phyloP scores from a whole-genome alignment of 2,888 invertebrate genomes.

The Habroteleia sp. region DNA sequence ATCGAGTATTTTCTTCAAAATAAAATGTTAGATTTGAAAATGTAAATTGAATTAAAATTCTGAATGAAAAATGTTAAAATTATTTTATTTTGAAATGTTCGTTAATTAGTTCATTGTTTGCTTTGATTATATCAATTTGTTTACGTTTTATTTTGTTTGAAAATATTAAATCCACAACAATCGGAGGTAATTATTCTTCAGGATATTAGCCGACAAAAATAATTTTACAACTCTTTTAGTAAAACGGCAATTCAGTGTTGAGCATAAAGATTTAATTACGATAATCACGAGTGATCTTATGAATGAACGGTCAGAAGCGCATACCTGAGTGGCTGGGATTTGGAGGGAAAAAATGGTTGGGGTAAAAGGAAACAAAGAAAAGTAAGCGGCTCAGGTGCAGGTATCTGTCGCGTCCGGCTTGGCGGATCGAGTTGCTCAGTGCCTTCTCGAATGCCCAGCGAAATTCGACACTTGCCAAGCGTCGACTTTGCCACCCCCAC shows the following conservation, averaged over 20 bases:
- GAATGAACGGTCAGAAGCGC: slow-evolving; percentile 28
- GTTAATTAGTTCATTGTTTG: too few relatives aligned
- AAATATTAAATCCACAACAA: too few relatives aligned
- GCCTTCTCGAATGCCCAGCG: slow-evolving; percentile 78
- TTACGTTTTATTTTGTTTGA: too few relatives aligned
- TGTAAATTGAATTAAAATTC: too few relatives aligned
- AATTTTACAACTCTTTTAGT: not conserved
- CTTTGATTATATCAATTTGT: too few relatives aligned
- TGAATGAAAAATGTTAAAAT: too few relatives aligned
- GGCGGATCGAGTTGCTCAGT: slow-evolving; percentile 78
- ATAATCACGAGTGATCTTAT: slow-evolving; percentile 18
- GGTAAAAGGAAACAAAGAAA: slow-evolving; percentile 67
- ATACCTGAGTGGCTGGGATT: slow-evolving; percentile 21
- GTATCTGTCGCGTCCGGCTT: slow-evolving; percentile 79
- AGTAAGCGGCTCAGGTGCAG: slow-evolving; percentile 79
- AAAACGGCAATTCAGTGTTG: not conserved
- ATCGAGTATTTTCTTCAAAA: too few relatives aligned
- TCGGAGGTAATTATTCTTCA: too few relatives aligned
- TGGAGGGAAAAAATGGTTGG: slow-evolving; percentile 10
- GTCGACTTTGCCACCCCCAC: slow-evolving; percentile 75
- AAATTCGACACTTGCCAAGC: slow-evolving; percentile 80
- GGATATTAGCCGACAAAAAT: too few relatives aligned
- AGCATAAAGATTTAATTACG: slow-evolving; percentile 23
- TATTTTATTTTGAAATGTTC: too few relatives aligned
- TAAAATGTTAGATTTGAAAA: too few relatives aligned